Base-by-base conservation (phyloP, 2,888 invertebrate species). In the Drosophila hamatofila region DNA sequence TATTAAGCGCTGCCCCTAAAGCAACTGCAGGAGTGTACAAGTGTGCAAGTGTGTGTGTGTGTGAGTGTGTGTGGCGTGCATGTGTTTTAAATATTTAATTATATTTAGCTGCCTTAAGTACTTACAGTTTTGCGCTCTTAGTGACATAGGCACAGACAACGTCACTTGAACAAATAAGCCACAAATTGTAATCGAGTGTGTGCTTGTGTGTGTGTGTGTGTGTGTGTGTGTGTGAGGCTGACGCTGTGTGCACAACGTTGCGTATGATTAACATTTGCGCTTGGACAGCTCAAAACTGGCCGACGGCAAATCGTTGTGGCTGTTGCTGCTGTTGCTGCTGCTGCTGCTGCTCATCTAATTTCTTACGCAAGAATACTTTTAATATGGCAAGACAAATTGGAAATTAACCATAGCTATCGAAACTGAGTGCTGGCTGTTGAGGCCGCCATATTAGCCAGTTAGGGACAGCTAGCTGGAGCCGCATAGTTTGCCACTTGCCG, bases 101-200 rank as follows among this genome's bases (percentile, higher is more conserved):
- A 87, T 87, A 87, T 89, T 87, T 87, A 84, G 89, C 87, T 86
- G 89, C 81, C 86, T 79, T 86, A 86, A 86, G 89, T 88, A 86
- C 81, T 86, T 86, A 86, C 89, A 88, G 81, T 81, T 86, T 83
- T 88, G 85, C 88, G 87, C 85, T 84, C 83, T 83, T 74, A 75
- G 78, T 85, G 86, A 81, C 78, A 74, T 68, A 65, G 54, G 58
- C 72, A 72, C 66, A 71, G 67, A 67, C 68, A 72, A 61, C 52
- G 56, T 30, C 62, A 66, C 59, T 71, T 65, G 56, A 57, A 41
- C 68, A 67, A 66, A 79, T 75, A 69, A 35, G 48, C 44, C 41
- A 30, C 42, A 58, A 66, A 73, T 57, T 67, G 44, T 41, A 51
- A 57, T 35, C 41, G 33, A 48, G 42, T 62, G 46, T 37, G 25